phyloP scores from a whole-genome alignment of 2,797 vertebrate species.

The Megaceryle alcyon region DNA sequence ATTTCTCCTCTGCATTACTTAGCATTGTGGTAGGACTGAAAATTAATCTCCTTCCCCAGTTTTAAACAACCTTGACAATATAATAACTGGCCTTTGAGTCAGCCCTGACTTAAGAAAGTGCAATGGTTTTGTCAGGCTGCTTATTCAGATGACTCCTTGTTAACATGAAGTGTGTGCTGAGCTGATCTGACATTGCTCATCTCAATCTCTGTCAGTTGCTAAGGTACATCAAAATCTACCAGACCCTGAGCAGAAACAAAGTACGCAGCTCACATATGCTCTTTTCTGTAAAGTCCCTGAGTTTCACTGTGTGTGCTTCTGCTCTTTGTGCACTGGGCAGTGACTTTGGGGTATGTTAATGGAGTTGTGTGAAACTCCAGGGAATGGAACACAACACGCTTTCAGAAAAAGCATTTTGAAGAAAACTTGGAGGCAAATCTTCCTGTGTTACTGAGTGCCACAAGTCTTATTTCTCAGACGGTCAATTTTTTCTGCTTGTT shows the following conservation, averaged over 20 bases:
- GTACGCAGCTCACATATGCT: neutral
- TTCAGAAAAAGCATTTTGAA: neutral
- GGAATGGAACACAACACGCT: neutral
- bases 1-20: neutral
- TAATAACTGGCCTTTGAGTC: slow-evolving; percentile 14
- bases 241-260: neutral
- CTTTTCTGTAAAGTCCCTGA: neutral
- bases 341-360: fast-evolving
- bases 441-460: neutral
- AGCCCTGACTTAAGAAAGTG: slow-evolving; percentile 5
- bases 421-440: neutral
- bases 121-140: neutral
- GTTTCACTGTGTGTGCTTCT: neutral
- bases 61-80: slow-evolving; percentile 31
- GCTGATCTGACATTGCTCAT: neutral
- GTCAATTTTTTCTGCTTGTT: neutral
- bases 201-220: neutral
- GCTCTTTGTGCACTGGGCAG: neutral
- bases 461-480: neutral
- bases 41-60: neutral
- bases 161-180: neutral
- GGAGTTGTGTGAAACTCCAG: neutral
- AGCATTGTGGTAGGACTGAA: slow-evolving; percentile 6
- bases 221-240: neutral
- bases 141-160: neutral